Evolutionary conservation across 53 echinoderm and acorn worm genomes (phyloP), one percentile per base, ranked within the genome.

Genomic region (Crossaster papposus): DNA sequence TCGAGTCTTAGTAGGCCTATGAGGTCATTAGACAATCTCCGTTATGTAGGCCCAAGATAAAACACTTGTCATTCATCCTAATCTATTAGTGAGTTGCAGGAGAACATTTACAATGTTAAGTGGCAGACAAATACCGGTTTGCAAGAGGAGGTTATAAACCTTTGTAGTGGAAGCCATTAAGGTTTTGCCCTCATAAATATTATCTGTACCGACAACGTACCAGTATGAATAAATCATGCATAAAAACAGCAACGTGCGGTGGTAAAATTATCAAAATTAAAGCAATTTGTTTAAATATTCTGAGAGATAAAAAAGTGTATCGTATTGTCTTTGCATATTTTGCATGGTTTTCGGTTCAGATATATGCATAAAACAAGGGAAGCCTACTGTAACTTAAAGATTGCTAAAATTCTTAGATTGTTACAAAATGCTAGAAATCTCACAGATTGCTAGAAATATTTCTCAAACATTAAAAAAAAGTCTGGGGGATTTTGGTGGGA

Each of bases 91-190:
- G 28, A 26, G 68, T 0, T 26, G 2, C 9, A 28, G 24, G n/a
- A 5, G 22, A 10, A 26, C 5, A 68, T 68, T 68, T 68, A 28
- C 68, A 68, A 68, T 68, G 68, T 26, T 68, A 68, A 68, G 68
- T 7, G 68, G 68, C 68, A 68, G 68, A 28, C 68, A 68, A 68
- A 68, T 68, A 68, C n/a, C n/a, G n/a, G n/a, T n/a, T n/a, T 68
- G 17, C 68, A 68, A 68, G 68, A 68, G 0, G 68, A 28, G 68
- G 28, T 68, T 68, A 58, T 58, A 58, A 14, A 68, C 11, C 68
- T 26, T 18, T 26, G 28, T n/a, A 11, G 24, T 24, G 24, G 10
- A 26, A 26, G 28, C 68, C 68, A 68, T 68, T 26, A 68, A 28
- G 68, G 68, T 58, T 58, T 58, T 1, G 68, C 28, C 68, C 68